Evolutionary conservation across 2,888 invertebrate species (phyloP).

Genomic region (Camptogramma bilineatum): DNA sequence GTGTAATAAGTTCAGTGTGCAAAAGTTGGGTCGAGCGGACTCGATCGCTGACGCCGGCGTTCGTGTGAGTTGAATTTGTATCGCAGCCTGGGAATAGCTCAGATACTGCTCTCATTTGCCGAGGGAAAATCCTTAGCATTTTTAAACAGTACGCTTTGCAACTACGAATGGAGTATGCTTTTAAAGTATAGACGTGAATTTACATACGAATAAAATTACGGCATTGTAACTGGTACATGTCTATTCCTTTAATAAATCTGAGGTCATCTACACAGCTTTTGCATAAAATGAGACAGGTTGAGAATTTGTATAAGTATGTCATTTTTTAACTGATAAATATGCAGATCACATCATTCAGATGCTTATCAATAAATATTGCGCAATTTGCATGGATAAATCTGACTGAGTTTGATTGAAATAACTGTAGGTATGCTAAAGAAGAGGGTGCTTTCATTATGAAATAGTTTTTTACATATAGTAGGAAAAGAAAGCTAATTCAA

Average conservation of each 20-base stretch:
- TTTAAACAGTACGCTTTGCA: slow-evolving; percentile 74
- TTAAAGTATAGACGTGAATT: slow-evolving; percentile 62
- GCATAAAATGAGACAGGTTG: slow-evolving; percentile 40
- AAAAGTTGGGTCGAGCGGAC: slow-evolving; percentile 31
- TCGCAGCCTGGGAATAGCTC: slow-evolving; percentile 77
- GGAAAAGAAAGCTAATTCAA: too few species aligned
- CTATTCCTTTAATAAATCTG: slow-evolving; percentile 41
- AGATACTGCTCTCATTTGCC: slow-evolving; percentile 75
- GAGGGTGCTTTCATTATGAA: background rate
- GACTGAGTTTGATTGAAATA: background rate
- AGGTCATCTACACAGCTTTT: slow-evolving; percentile 42
- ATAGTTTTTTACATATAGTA: background rate
- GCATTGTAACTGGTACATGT: slow-evolving; percentile 51
- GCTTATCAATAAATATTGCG: slow-evolving; percentile 25
- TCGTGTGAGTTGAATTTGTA: slow-evolving; percentile 81
- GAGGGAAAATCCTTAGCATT: slow-evolving; percentile 79
- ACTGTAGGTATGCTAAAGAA: background rate
- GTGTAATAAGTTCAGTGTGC: slow-evolving; percentile 35
- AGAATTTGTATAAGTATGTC: slow-evolving; percentile 38
- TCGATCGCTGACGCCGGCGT: slow-evolving; percentile 47
- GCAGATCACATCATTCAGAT: slow-evolving; percentile 28
- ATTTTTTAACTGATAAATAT: slow-evolving; percentile 26
- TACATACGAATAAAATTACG: slow-evolving; percentile 69
- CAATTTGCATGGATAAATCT: background rate
- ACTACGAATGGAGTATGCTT: slow-evolving; percentile 78